Evolutionary conservation across 2,888 invertebrate species (phyloP).

Genomic region (Drepanosiphum platanoidis): DNA sequence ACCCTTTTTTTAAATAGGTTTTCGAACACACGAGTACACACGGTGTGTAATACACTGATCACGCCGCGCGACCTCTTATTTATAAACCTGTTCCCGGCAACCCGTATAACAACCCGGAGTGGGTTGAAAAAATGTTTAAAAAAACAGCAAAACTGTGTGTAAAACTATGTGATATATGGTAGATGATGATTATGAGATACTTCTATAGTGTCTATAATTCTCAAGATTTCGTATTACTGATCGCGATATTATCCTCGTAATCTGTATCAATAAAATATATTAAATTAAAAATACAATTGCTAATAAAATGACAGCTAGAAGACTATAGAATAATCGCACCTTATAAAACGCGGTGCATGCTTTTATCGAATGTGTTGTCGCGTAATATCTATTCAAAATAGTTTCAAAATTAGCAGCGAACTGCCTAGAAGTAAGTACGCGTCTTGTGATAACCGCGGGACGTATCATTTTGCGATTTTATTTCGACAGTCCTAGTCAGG

Average conservation of each 20-base stretch:
- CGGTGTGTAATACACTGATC: too few relatives aligned
- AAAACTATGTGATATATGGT: too few relatives aligned
- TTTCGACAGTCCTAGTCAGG: neutral
- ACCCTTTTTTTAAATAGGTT: constrained; percentile 33
- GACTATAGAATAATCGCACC: too few relatives aligned
- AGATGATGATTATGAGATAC: too few relatives aligned
- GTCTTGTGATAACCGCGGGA: neutral
- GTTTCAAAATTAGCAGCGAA: neutral
- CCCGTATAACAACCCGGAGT: neutral
- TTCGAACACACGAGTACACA: neutral
- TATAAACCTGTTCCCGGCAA: constrained; percentile 8
- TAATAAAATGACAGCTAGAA: too few relatives aligned
- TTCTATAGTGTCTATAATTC: neutral
- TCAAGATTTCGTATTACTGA: too few relatives aligned
- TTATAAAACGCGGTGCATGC: too few relatives aligned
- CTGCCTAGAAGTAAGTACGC: neutral
- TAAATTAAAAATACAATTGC: too few relatives aligned
- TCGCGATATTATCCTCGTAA: too few relatives aligned
- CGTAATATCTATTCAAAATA: too few relatives aligned
- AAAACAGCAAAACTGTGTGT: neutral
- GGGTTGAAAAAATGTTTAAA: neutral
- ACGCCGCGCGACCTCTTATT: neutral
- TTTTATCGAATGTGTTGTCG: too few relatives aligned
- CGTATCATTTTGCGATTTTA: neutral
- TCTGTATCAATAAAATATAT: too few relatives aligned